Evolutionary conservation across 2,797 vertebrate species (phyloP).

Genomic region (Protosalanx chinensis): DNA sequence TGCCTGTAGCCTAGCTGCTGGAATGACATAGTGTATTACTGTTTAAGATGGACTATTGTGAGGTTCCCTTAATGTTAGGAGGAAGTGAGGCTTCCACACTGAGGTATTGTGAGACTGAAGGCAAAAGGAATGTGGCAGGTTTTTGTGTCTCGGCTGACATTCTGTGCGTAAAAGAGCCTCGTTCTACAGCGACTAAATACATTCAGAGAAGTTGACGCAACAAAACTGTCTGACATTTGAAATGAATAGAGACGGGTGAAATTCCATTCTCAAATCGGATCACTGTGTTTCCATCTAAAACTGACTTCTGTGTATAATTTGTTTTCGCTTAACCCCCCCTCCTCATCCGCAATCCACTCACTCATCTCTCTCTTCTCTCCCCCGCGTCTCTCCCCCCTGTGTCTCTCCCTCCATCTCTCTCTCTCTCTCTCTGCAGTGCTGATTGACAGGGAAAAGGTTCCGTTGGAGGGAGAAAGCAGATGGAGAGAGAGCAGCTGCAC

Average conservation of each 20-base stretch:
- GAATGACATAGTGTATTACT: background rate
- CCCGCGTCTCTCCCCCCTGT: background rate
- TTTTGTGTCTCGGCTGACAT: conserved; percentile 10
- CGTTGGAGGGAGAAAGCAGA: background rate
- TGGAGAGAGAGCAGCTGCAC: background rate
- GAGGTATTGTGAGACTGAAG: background rate
- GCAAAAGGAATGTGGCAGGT: background rate
- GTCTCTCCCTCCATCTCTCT: background rate
- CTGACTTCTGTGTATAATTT: conserved; percentile 4
- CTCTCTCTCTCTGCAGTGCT: background rate
- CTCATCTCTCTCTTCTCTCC: background rate
- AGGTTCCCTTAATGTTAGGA: background rate
- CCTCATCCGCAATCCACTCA: background rate
- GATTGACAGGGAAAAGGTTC: background rate
- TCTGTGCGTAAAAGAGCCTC: background rate
- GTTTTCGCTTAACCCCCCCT: background rate
- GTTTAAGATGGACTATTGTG: background rate
- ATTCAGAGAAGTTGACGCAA: background rate
- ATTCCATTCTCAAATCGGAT: conserved; percentile 19
- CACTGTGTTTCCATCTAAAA: conserved; percentile 10
- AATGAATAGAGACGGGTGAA: conserved; percentile 9
- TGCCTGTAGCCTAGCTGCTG: no score
- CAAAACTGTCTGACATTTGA: conserved; percentile 20
- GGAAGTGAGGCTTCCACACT: background rate
- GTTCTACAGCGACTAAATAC: conserved; percentile 10